Evolutionary conservation across 2,888 invertebrate species (phyloP).

Genomic region (Clunio marinus): DNA sequence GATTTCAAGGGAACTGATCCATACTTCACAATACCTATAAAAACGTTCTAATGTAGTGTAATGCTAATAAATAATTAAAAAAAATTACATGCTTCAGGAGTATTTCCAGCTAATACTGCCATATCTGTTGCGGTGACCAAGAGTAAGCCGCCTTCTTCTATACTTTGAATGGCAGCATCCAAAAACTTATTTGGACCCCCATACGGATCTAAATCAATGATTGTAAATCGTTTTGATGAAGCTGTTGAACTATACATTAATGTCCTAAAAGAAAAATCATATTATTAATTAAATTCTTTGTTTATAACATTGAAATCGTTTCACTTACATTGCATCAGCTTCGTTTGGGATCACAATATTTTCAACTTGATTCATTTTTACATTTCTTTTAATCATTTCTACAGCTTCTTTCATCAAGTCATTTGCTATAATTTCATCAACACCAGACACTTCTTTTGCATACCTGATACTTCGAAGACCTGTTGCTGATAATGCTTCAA

Average conservation of each 20-base stretch:
- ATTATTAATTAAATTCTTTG: neutral
- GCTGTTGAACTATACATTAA: conserved; percentile 77
- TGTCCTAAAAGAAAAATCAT: conserved; percentile 57
- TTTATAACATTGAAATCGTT: conserved; percentile 9
- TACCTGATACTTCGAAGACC: conserved; percentile 94
- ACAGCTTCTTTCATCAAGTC: conserved; percentile 84
- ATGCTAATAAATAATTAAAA: conserved; percentile 31
- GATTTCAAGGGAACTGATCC: conserved; percentile 82
- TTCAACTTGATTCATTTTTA: conserved; percentile 68
- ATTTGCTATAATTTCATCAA: conserved; percentile 81
- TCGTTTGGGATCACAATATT: conserved; percentile 69
- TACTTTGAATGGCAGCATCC: conserved; percentile 79
- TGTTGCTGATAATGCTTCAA: conserved; percentile 94
- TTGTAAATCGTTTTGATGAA: conserved; percentile 68
- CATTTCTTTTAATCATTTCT: conserved; percentile 77
- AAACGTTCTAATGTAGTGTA: neutral
- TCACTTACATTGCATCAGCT: conserved; percentile 80
- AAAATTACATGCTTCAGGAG: conserved; percentile 77
- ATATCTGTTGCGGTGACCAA: conserved; percentile 97
- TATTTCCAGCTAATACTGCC: conserved; percentile 92
- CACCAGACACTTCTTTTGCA: conserved; percentile 85
- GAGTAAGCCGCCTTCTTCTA: conserved; percentile 78
- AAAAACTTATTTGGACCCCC: conserved; percentile 92
- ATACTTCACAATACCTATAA: conserved; percentile 70
- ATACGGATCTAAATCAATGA: conserved; percentile 95